These are phyloP conservation scores for Danionella cerebrum DNA, from an alignment of 2,113 vertebrate species.

Conservation along the genomic window DNA sequence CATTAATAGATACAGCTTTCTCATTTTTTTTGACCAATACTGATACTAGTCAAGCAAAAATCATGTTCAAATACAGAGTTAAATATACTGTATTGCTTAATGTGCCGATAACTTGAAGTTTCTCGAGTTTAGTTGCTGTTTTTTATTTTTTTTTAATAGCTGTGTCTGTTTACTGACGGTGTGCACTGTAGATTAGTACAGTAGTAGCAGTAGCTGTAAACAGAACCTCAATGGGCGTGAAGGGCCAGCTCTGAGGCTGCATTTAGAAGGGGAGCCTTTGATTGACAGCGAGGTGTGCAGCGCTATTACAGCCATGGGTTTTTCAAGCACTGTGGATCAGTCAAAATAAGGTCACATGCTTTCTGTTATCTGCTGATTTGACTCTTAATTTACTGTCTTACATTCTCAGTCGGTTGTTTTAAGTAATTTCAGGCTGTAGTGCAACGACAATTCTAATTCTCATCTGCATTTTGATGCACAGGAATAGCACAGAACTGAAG, in stretches of 20 bases:
- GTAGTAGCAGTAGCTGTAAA: constrained; percentile 51
- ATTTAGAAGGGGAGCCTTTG: constrained; percentile 59
- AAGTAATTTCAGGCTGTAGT: neutral
- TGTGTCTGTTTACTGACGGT: constrained; percentile 27
- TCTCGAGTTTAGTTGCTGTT: no score
- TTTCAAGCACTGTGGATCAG: neutral
- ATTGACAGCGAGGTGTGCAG: constrained; percentile 49
- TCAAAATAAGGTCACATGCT: neutral
- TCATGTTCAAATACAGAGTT: no score
- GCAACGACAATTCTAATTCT: neutral
- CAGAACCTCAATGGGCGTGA: constrained; percentile 45
- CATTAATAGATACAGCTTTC: no score
- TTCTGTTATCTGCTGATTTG: neutral
- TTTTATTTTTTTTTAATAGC: neutral
- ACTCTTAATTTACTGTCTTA: no score
- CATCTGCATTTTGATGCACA: neutral
- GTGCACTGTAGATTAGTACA: no score
- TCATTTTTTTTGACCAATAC: no score
- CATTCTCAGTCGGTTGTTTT: no score
- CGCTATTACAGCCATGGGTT: neutral
- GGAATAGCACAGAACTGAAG: neutral
- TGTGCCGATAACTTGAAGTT: no score
- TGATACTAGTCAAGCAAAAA: no score
- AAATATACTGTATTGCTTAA: no score
- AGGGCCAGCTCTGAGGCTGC: constrained; percentile 46